Conservation (phyloP, 1,140 invertebrate genomes). For the Danaus melanippus region DNA sequence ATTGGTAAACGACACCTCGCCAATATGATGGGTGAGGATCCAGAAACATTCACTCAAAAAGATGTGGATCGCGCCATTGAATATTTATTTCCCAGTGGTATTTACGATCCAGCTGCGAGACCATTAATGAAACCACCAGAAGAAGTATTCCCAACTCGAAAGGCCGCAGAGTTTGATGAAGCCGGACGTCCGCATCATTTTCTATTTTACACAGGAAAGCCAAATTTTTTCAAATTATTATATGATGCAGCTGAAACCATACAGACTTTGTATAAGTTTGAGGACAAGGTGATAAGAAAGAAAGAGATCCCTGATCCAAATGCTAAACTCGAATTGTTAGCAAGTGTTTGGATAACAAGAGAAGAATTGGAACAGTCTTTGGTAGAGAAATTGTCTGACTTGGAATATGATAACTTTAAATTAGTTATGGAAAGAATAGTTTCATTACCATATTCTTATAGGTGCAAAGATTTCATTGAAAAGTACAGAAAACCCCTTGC, state of each 20-base stretch:
- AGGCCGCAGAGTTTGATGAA: slow-evolving; percentile 92
- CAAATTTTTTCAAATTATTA: slow-evolving; percentile 87
- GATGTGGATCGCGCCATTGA: slow-evolving; percentile 90
- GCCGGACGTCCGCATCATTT: slow-evolving; percentile 89
- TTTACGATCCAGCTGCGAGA: slow-evolving; percentile 85
- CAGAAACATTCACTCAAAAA: slow-evolving; percentile 87
- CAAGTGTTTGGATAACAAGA: slow-evolving; percentile 78
- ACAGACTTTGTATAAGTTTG: slow-evolving; percentile 77
- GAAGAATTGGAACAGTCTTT: slow-evolving; percentile 77
- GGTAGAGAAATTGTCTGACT: slow-evolving; percentile 81
- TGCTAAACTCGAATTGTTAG: slow-evolving; percentile 73
- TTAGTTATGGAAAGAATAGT: slow-evolving; percentile 80
- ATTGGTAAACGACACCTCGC: slow-evolving; percentile 95
- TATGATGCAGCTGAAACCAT: slow-evolving; percentile 80
- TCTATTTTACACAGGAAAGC: slow-evolving; percentile 91
- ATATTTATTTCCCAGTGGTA: slow-evolving; percentile 93
- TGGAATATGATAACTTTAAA: slow-evolving; percentile 83
- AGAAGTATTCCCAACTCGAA: slow-evolving; percentile 86
- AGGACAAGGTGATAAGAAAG: slow-evolving; percentile 78
- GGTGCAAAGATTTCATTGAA: slow-evolving; percentile 80
- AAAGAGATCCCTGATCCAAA: slow-evolving; percentile 74
- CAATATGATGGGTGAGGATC: slow-evolving; percentile 98
- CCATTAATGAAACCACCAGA: slow-evolving; percentile 91
- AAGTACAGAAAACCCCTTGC: slow-evolving; percentile 76
- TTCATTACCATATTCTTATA: slow-evolving; percentile 80